phyloP scores from a whole-genome alignment of 2,797 vertebrate genomes.

The Argentina silus region DNA sequence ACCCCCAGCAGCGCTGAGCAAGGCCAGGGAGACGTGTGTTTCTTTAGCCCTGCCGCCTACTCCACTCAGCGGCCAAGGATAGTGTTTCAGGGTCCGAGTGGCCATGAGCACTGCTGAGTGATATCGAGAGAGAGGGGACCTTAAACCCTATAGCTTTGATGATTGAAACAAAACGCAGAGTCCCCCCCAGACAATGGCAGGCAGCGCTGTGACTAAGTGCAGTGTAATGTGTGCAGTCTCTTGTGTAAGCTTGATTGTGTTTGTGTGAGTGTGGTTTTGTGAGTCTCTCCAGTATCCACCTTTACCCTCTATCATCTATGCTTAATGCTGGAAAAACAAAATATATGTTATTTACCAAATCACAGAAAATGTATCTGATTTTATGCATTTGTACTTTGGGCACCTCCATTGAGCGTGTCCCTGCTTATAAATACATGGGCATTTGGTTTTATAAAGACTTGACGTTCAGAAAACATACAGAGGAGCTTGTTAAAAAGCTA shows the following conservation, averaged over 20 bases:
- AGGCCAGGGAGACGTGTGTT: slow-evolving; percentile 71
- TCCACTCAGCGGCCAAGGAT: slow-evolving; percentile 64
- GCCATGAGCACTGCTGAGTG: slow-evolving; percentile 80
- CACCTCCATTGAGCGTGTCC: no score
- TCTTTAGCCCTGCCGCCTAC: slow-evolving; percentile 59
- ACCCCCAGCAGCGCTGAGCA: slow-evolving; percentile 75
- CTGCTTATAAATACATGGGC: no score
- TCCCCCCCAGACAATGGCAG: slow-evolving; percentile 52
- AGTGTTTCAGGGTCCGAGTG: slow-evolving; percentile 79
- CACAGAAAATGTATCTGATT: no score
- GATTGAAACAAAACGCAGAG: slow-evolving; percentile 80
- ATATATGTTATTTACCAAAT: no score
- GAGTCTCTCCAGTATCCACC: no score
- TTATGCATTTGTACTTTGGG: no score
- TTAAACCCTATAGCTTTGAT: slow-evolving; percentile 77
- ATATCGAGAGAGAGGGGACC: slow-evolving; percentile 69
- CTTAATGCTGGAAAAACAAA: no score
- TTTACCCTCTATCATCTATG: no score
- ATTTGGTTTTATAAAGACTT: no score
- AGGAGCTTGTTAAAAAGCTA: no score
- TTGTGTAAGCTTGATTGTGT: background rate
- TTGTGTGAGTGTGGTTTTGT: slow-evolving; percentile 24
- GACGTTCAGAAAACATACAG: no score
- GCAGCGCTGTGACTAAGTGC: slow-evolving; percentile 60
- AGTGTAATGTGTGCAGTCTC: slow-evolving; percentile 37